Evolutionary conservation across 1,140 invertebrate genomes (phyloP), one percentile per base, ranked within the genome.

Genomic region (Holotrichia oblita): DNA sequence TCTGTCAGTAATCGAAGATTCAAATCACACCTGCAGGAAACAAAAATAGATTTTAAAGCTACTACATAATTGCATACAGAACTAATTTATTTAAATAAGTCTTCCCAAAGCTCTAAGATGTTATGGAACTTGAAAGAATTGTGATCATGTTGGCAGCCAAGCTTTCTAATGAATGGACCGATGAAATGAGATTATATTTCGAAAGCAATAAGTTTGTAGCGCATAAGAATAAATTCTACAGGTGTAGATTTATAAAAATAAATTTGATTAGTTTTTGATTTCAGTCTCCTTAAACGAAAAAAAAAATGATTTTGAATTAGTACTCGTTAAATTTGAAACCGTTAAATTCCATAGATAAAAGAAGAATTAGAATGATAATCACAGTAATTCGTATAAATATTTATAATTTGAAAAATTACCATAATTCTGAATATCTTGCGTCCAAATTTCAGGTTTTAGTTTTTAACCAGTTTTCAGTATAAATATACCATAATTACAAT

Each of bases 391-490:
- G 6, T 7, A 9, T 69, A 69, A 69, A 69, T 69, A 69, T 69
- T 27, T 2, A 27, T 69, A 69, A 27, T 69, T 22, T 17, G 22
- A 69, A 69, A 27, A 27, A 27, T 3, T 69, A 69, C 27, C 61
- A 69, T 69, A 69, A 69, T 69, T 69, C 61, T 55, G 48, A 55
- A 55, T 55, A 17, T 17, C 14, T 17, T 17, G n/a, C n/a, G n/a
- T 55, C 17, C n/a, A 55, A 14, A 55, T 55, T 55, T 17, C 4
- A 34, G n/a, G 27, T 34, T 34, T 34, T 2, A 34, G 27, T 34
- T 34, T 1, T 34, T 10, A 40, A 34, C 73, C 73, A 74, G 73
- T 74, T 74, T 74, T 74, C 41, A 74, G 73, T 74, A 74, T 74
- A 74, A 74, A 74, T 42, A 34, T 4, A 74, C 73, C 14, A n/a